Percentiles rank a stretch among this genome's conserved stretches.
Evolutionary conservation across 2,797 vertebrate genomes (phyloP).

Genomic region (Enteromius afrohamiltoni): DNA sequence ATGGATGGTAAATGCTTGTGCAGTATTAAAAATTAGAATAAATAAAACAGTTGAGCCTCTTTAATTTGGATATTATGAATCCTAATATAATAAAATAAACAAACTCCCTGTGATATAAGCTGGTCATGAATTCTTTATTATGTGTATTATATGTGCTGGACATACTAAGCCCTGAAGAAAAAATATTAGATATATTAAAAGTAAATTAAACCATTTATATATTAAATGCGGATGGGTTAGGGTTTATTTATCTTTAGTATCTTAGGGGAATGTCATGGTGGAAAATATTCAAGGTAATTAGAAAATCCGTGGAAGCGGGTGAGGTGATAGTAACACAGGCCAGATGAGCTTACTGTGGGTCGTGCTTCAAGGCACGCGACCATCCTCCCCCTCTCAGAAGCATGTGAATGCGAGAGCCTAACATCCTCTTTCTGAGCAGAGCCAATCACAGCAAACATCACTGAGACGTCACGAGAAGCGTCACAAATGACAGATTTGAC

Average conservation of each 20-base stretch:
- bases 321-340: not conserved
- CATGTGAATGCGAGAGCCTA: constrained; percentile 31
- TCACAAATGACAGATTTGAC: not conserved
- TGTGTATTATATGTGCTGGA: not conserved
- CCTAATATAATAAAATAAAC: not conserved
- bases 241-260: not conserved
- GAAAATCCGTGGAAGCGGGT: not conserved
- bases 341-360: constrained; percentile 21
- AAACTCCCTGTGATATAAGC: not conserved
- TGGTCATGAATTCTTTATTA: not conserved
- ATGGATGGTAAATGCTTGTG: not conserved
- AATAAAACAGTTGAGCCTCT: not conserved
- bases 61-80: not conserved
- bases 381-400: constrained; percentile 33
- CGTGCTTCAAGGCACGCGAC: not conserved
- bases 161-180: not conserved
- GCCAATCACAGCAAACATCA: constrained; percentile 14
- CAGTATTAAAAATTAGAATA: not conserved
- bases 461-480: not conserved
- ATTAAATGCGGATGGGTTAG: not conserved
- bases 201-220: not conserved
- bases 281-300: not conserved
- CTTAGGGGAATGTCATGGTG: not conserved
- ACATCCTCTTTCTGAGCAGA: constrained; percentile 20
- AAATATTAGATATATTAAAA: not conserved